phyloP scores from a whole-genome alignment of 2,797 vertebrate genomes.

The Florisuga fusca region DNA sequence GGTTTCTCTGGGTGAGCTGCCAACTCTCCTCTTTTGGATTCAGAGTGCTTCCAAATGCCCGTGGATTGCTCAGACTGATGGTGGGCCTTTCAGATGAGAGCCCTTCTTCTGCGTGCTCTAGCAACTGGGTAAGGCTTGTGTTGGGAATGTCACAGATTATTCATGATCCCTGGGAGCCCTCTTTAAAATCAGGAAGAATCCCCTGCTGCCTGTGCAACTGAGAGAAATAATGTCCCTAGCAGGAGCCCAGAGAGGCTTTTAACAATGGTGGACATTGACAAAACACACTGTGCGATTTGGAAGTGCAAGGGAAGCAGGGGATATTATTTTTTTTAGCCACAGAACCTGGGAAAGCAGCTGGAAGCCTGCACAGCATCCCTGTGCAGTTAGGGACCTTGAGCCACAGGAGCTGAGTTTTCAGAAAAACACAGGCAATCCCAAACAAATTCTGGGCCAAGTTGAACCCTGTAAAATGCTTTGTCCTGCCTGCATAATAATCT shows the following conservation, averaged over 20 bases:
- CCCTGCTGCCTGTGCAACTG: slow-evolving; percentile 11
- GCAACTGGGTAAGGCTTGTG: background rate
- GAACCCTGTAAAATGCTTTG: background rate
- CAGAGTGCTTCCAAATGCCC: background rate
- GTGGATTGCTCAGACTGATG: background rate
- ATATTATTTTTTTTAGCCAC: background rate
- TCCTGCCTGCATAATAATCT: background rate
- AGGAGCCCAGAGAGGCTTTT: slow-evolving; percentile 25
- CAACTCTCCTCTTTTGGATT: background rate
- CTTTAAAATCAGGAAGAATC: slow-evolving; percentile 55
- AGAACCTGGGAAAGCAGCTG: slow-evolving; percentile 36
- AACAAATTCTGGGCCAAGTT: background rate
- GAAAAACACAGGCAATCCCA: background rate
- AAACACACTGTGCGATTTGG: background rate
- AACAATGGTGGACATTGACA: slow-evolving; percentile 54
- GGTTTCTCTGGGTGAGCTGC: background rate
- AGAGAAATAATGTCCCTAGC: slow-evolving; percentile 53
- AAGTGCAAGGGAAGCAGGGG: background rate
- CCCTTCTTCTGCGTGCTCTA: background rate
- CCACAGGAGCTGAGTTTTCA: background rate
- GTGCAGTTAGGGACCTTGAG: background rate
- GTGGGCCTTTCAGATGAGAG: background rate
- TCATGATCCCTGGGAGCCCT: slow-evolving; percentile 19
- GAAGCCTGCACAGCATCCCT: slow-evolving; percentile 5
- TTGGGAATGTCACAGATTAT: background rate